Percentiles rank a stretch among this genome's conserved stretches.
phyloP scores from a whole-genome alignment of 2,113 vertebrate genomes.

The Antechinus flavipes region DNA sequence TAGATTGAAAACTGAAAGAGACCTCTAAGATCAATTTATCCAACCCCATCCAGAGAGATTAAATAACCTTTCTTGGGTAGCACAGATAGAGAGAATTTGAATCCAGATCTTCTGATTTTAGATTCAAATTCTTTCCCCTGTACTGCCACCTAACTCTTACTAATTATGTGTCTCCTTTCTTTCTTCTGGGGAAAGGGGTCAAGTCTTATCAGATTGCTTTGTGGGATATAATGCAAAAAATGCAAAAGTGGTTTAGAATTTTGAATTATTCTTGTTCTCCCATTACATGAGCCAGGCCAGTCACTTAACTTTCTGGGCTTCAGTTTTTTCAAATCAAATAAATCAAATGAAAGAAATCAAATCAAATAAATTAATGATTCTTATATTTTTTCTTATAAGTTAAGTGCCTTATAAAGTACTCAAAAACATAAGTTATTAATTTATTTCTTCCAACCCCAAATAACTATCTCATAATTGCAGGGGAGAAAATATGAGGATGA shows the following conservation, averaged over 20 bases:
- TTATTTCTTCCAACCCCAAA: background rate
- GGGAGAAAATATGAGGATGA: background rate
- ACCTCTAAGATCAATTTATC: background rate
- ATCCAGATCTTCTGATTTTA: background rate
- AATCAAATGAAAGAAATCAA: too few relatives aligned
- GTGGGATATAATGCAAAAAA: background rate
- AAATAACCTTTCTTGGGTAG: background rate
- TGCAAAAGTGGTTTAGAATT: background rate
- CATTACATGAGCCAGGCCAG: background rate
- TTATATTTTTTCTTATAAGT: background rate
- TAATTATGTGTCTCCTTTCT: background rate
- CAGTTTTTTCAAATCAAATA: background rate
- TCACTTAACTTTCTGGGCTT: background rate
- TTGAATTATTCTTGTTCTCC: background rate
- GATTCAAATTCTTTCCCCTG: background rate
- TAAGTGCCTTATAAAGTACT: background rate
- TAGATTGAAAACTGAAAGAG: background rate
- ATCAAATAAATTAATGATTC: background rate
- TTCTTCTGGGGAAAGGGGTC: background rate
- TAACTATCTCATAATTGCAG: background rate
- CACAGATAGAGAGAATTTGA: background rate
- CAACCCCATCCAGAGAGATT: background rate
- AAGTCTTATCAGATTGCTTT: background rate
- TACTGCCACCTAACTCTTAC: background rate
- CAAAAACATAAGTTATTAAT: background rate